Percentiles rank a stretch among this genome's conserved stretches.
These are phyloP conservation scores for Cirrhinus molitorella DNA, from an alignment of 2,797 vertebrate species.

Conservation along the genomic window DNA sequence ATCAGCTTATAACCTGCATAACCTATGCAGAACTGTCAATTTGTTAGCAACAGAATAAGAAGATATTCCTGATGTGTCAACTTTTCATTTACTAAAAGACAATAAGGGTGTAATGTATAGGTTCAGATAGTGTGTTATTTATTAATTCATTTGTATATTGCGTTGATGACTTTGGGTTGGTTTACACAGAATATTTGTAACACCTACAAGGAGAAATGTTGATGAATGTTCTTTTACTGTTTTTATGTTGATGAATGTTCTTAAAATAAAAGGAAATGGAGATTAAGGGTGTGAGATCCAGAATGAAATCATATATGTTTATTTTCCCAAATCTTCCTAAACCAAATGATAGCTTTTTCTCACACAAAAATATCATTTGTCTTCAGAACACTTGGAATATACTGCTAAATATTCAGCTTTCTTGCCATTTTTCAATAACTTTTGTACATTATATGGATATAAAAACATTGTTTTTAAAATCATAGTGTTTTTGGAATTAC, in stretches of 20 bases:
- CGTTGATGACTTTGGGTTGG: neutral
- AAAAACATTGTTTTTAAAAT: neutral
- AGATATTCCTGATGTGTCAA: neutral
- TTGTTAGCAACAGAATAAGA: conserved; percentile 22
- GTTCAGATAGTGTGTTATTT: neutral
- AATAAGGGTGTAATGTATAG: neutral
- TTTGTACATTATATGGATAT: neutral
- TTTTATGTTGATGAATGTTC: too few relatives aligned
- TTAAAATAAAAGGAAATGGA: neutral
- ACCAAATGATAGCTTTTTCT: neutral
- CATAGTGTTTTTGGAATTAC: neutral
- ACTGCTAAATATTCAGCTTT: neutral
- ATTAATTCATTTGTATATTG: neutral
- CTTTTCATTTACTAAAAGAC: neutral
- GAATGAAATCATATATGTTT: neutral
- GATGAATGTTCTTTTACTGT: too few relatives aligned
- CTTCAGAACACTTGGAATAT: neutral
- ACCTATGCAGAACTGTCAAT: neutral
- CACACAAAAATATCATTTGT: neutral
- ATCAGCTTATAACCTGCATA: neutral
- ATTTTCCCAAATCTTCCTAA: neutral
- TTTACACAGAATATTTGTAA: neutral
- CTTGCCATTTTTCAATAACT: neutral
- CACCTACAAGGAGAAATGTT: too few relatives aligned
- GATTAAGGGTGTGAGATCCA: neutral